Base-by-base conservation (phyloP, 1,140 invertebrate species). In the Brachionus plicatilis region DNA sequence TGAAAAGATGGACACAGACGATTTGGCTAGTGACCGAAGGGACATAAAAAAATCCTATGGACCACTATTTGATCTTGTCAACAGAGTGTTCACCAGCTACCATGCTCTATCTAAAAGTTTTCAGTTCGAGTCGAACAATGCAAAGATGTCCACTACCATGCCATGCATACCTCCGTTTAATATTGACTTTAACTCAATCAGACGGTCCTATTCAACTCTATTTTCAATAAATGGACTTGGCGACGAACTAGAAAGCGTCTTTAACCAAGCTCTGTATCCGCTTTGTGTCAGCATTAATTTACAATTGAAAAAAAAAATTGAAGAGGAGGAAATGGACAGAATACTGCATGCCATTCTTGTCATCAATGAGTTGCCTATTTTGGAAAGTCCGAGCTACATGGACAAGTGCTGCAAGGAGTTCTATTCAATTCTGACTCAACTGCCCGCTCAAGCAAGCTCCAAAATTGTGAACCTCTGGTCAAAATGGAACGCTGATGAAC, bases 351-450 rank as follows among this genome's bases (percentile, higher is more conserved):
- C 94, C 53, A 93, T 96, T 86, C 90, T 96, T 27, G 95, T 96
- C 85, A 93, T 95, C 17, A 94, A 95, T 87, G 95, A 97, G 90
- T 93, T 96, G 85, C 94, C 94, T 7, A 92, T 93, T 83, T 91
- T 96, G 33, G 93, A 94, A 86, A 92, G 91, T 80, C 92, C 92
- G 37, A 94, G 95, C 88, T 95, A 94, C 88, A 89, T 95, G 86
- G 95, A 96, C 88, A 92, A 92, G 43, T 94, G 94, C 0, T 90
- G 95, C 65, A 94, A 94, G 9, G 92, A 93, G 85, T 89, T 96
- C 47, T 96, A 95, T 86, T 92, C 93, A 87, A 94, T 94, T 5
- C 92, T 93, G 0, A 92, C 93, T 84, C 91, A 92, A 86, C 90
- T 96, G 85, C 92, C 94, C 0, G 86, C 94, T 0, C 89, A 91